Percentiles rank a stretch among this genome's conserved stretches.
These are phyloP conservation scores for Nycticorax nycticorax DNA, from an alignment of 2,113 vertebrate species.

Conservation along the genomic window DNA sequence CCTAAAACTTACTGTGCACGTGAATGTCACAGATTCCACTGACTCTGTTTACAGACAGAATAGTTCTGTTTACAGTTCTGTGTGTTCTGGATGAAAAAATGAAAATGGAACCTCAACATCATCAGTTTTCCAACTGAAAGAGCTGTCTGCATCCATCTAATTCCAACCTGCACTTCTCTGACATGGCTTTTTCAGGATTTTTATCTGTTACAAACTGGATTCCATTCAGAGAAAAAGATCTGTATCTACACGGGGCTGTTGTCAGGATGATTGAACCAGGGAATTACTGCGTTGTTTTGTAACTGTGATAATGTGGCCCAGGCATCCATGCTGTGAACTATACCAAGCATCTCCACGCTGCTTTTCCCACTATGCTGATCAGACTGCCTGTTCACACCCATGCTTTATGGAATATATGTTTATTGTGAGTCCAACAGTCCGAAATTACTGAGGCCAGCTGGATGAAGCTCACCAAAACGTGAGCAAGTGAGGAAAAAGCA, in stretches of 20 bases:
- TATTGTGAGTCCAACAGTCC: not conserved
- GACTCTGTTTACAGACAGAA: not conserved
- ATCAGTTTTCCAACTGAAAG: not conserved
- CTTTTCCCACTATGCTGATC: not conserved
- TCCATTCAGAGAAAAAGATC: not conserved
- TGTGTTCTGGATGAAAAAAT: not conserved
- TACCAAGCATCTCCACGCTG: not conserved
- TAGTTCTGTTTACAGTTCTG: not conserved
- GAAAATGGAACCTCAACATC: not conserved
- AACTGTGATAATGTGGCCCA: not conserved
- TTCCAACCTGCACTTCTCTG: not conserved
- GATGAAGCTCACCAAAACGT: not conserved
- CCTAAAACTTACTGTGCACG: not conserved
- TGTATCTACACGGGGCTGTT: not conserved
- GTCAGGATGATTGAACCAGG: not conserved
- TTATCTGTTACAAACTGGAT: not conserved
- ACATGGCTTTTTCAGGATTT: not conserved
- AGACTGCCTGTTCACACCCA: not conserved
- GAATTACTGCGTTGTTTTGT: not conserved
- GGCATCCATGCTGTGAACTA: not conserved
- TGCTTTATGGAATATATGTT: not conserved
- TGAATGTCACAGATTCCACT: not conserved
- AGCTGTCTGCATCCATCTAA: not conserved
- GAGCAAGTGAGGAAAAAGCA: not conserved
- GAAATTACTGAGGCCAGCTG: not conserved